Conservation (phyloP, 2,113 vertebrate species). For the Aptenodytes patagonicus region DNA sequence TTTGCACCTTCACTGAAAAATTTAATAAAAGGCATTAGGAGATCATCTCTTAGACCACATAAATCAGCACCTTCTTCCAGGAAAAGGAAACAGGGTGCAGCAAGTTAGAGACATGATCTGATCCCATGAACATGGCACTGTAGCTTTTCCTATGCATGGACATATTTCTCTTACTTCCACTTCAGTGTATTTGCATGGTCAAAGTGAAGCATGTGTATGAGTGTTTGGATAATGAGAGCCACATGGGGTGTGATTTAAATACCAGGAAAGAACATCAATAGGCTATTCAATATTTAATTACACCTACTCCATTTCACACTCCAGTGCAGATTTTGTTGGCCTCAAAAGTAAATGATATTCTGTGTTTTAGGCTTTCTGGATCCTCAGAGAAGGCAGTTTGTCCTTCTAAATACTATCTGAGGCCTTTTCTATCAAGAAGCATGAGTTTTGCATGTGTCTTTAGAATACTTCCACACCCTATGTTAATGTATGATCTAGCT, state of each 20-base stretch:
- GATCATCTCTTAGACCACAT: neutral
- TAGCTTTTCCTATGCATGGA: neutral
- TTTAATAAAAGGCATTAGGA: neutral
- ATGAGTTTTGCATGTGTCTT: neutral
- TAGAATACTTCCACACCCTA: neutral
- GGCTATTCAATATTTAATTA: neutral
- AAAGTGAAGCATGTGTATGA: neutral
- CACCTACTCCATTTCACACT: neutral
- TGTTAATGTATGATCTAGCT: neutral
- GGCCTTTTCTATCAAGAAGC: neutral
- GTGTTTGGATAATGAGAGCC: neutral
- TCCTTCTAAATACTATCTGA: neutral
- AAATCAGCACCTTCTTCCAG: neutral
- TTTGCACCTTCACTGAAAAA: neutral
- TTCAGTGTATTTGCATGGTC: neutral
- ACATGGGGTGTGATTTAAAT: neutral
- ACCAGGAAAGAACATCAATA: neutral
- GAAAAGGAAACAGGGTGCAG: neutral
- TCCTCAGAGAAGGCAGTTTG: neutral
- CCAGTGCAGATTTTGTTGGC: neutral
- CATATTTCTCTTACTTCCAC: neutral
- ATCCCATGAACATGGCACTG: neutral
- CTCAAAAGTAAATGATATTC: neutral
- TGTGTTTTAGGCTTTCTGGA: neutral
- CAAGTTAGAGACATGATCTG: neutral